Base-by-base conservation (phyloP, 2,113 vertebrate species). In the Cyprinus carpio region DNA sequence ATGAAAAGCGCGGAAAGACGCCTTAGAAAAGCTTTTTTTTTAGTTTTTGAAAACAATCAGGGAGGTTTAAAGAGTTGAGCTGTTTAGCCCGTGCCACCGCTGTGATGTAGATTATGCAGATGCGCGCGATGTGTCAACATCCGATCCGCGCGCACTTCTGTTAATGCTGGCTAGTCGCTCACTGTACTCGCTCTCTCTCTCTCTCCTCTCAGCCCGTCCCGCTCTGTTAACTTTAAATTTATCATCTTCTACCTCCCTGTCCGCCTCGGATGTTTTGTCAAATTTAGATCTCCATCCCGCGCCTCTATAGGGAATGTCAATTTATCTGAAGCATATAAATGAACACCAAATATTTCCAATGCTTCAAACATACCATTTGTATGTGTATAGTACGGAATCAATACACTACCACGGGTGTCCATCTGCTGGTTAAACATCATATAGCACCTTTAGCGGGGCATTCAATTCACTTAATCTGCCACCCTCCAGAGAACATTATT, bases 61-160 rank as follows among this genome's bases (percentile, higher is more conserved):
- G n/a, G 9, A 49, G 1, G 15, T 46, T 23, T 81, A 16, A 62
- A 25, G n/a, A 25, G 34, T 46, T 80, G 4, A 31, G 43, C 40
- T 31, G 27, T 69, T 49, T 46, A 29, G 60, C 58, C 34, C 77
- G 54, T 37, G 76, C 4, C 27, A 34, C 51, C 49, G 51, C 77
- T 40, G 37, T 46, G 56, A 79, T 81, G 29, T 4, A 69, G 64
- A 69, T 82, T 82, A 69, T 82, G 64, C 43, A 49, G 84, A 86
- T 40, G 87, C 34, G 20, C 85, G 72, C 49, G 81, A 62, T 77
- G 88, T 60, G 79, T 88, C 90, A 83, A 87, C 76, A 87, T 85
- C 82, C 84, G 91, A 90, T 90, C 87, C 65, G 76, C 82, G 91
- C 88, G 89, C 89, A 86, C 67, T 29, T 85, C 43, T 71, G 46